Conservation (phyloP, 1,140 invertebrate species). For the Drosophila subpulchrella region DNA sequence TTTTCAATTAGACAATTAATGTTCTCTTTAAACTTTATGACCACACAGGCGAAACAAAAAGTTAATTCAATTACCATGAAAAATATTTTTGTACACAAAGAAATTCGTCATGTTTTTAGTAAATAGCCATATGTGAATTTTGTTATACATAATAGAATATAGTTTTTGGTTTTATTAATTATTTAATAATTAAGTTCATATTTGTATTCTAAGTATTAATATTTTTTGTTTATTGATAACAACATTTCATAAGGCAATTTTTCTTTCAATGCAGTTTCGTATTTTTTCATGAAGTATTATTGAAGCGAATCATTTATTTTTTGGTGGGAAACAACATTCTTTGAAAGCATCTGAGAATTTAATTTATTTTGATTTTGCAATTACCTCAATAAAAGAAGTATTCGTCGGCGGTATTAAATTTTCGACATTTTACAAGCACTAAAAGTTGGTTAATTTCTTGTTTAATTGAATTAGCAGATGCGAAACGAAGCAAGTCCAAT, state of each 20-base stretch:
- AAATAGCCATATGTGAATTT: neutral
- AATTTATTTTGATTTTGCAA: constrained; percentile 26
- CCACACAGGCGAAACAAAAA: constrained; percentile 13
- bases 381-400: constrained; percentile 32
- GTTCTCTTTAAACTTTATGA: constrained; percentile 30
- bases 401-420: constrained; percentile 4
- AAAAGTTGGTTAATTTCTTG: constrained; percentile 29
- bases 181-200: neutral
- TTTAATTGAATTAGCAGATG: constrained; percentile 53
- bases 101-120: neutral
- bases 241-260: too few species aligned
- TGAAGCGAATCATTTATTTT: constrained; percentile 2
- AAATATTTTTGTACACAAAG: constrained; percentile 11
- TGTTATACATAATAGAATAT: too few species aligned
- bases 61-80: constrained; percentile 45
- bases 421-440: constrained; percentile 20
- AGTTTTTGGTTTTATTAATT: too few species aligned
- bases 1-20: constrained; percentile 49
- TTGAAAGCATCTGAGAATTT: constrained; percentile 1
- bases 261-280: neutral
- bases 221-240: neutral
- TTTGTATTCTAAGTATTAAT: neutral
- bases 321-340: neutral
- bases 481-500: constrained; percentile 29
- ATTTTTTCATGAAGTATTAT: constrained; percentile 13